These are phyloP conservation scores for Buathra laborator DNA, from an alignment of 2,888 invertebrate species.

Conservation along the genomic window DNA sequence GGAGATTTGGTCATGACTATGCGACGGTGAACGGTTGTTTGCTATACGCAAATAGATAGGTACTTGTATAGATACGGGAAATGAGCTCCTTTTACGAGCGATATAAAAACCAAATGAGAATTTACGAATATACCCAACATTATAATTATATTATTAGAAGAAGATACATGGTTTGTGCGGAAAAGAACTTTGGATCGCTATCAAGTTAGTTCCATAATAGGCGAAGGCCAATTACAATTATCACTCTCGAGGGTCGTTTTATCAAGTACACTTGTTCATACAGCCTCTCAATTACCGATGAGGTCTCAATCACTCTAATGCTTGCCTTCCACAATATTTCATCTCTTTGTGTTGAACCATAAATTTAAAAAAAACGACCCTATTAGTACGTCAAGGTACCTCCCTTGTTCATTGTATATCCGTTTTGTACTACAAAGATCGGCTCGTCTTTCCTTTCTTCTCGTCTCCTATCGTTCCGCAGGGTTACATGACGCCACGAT, in stretches of 20 bases:
- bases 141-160: neutral
- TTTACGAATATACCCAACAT: constrained; percentile 2
- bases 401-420: neutral
- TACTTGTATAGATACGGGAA: constrained; percentile 12
- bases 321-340: neutral
- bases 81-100: constrained; percentile 24
- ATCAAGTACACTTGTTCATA: neutral
- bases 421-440: neutral
- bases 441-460: constrained; percentile 1
- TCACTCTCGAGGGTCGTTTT: too few species aligned
- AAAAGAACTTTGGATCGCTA: neutral
- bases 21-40: constrained; percentile 18
- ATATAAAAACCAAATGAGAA: constrained; percentile 12
- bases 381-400: neutral
- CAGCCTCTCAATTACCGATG: neutral
- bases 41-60: constrained; percentile 38
- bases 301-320: neutral
- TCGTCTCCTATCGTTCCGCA: neutral
- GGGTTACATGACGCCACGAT: constrained; percentile 23
- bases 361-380: neutral
- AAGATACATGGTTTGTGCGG: neutral
- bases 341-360: neutral
- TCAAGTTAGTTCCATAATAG: neutral
- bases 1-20: constrained; percentile 58
- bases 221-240: neutral